Base-by-base conservation (phyloP, 2,113 vertebrate species). In the Saguinus midas region DNA sequence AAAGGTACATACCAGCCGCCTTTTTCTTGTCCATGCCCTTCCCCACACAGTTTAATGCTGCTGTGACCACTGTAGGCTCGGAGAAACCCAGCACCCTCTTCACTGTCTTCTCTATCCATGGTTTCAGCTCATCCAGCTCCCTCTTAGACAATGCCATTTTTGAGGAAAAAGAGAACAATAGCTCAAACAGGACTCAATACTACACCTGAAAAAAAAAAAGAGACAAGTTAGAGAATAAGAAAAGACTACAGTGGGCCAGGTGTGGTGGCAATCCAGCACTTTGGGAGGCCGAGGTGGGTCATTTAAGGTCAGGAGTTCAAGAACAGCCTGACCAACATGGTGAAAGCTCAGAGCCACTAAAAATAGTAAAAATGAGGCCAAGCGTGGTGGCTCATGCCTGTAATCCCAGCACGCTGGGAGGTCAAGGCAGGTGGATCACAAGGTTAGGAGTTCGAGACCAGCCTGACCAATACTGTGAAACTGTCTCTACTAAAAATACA, bases 21-120 rank as follows among this genome's bases (percentile, higher is more conserved):
- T 99, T 99, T 96, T 99, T 99, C 92, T 99, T 99, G 97, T 99
- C 99, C 98, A 99, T 99, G 55, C 99, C 99, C 70, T 99, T 99
- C 1, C 99, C 99, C 0, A 99, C 99, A 37, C 99, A 99, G 98
- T 99, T 99, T 57, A 99, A 96, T 0, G 99, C 99, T 0, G 99
- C 99, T 0, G 99, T 99, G 79, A 99, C 99, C 87, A 99, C 99
- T 0, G 99, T 99, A 97, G 99, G 99, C 96, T 99, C 99, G 0
- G 99, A 99, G 98, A 99, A 99, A 7, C 99, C 99, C 93, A 99
- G 98, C 6, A 99, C 99, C 11, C 99, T 99, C 97, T 99, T 99
- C 96, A 99, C 99, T 0, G 99, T 99, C 96, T 99, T 99, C 98
- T 99, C 99, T 89, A 99, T 98, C 99, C 99, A 99, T 79, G 99